Conservation (phyloP, 2,888 invertebrate species). For the Drosophila borborema region DNA sequence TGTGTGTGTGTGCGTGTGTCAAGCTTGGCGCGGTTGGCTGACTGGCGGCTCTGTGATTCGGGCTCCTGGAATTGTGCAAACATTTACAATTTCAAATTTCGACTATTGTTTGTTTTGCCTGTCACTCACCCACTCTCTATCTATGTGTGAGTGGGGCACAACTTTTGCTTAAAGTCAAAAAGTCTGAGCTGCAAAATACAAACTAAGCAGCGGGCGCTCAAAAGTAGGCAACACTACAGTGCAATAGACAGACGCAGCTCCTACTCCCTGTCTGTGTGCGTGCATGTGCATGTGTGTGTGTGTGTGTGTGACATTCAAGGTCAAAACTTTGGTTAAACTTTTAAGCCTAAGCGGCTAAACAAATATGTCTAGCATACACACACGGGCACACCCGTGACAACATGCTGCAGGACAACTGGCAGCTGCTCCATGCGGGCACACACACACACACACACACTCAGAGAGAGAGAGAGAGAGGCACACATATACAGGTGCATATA, state of each 20-base stretch:
- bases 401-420: conserved; percentile 32
- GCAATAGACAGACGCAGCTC: conserved; percentile 20
- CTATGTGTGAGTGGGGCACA: conserved; percentile 25
- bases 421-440: conserved; percentile 43
- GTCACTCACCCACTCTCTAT: conserved; percentile 11
- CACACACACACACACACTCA: neutral
- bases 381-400: conserved; percentile 31
- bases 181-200: conserved; percentile 58
- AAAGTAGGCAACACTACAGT: conserved; percentile 28
- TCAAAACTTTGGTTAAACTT: conserved; percentile 58
- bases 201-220: conserved; percentile 19
- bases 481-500: neutral
- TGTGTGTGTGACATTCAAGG: conserved; percentile 49
- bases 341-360: conserved; percentile 56
- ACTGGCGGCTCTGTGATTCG: conserved; percentile 48
- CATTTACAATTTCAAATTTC: conserved; percentile 79
- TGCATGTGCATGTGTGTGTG: neutral
- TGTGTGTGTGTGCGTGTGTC: conserved; percentile 20
- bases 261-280: neutral
- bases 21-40: conserved; percentile 35
- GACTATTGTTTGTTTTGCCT: conserved; percentile 68
- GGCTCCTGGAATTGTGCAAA: conserved; percentile 66
- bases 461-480: neutral
- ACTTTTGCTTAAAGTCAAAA: conserved; percentile 63
- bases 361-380: conserved; percentile 57